These are phyloP conservation scores for Patella depressa DNA, from an alignment of 2,888 invertebrate genomes.

Conservation along the genomic window DNA sequence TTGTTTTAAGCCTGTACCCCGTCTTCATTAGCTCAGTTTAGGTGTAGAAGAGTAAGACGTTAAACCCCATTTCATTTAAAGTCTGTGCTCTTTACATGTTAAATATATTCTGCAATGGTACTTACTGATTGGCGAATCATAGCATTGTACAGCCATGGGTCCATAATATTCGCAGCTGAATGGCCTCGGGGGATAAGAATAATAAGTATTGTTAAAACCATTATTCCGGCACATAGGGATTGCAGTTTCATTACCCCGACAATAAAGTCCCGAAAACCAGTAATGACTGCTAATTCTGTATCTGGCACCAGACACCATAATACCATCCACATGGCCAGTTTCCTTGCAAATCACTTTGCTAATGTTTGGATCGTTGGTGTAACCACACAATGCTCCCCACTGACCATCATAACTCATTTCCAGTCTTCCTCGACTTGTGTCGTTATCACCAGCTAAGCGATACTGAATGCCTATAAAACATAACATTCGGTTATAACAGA, in stretches of 20 bases:
- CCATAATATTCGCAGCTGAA: constrained; percentile 21
- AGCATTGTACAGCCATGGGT: constrained; percentile 50
- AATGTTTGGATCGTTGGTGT: constrained; percentile 48
- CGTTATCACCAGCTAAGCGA: constrained; percentile 43
- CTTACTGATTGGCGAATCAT: constrained; percentile 14
- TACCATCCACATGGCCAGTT: constrained; percentile 36
- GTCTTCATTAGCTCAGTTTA: too few relatives aligned
- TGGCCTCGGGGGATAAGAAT: neutral
- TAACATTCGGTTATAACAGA: too few relatives aligned
- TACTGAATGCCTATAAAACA: constrained; percentile 38
- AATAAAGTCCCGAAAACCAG: constrained; percentile 49
- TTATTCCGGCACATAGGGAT: constrained; percentile 46
- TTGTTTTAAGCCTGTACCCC: too few relatives aligned
- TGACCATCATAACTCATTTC: constrained; percentile 52
- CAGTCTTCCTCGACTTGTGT: constrained; percentile 44
- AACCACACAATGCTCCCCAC: constrained; percentile 58
- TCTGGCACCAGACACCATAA: constrained; percentile 29
- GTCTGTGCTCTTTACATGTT: too few relatives aligned
- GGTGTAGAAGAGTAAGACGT: too few relatives aligned
- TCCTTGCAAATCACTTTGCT: constrained; percentile 53
- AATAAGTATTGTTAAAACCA: constrained; percentile 50
- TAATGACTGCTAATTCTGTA: constrained; percentile 43
- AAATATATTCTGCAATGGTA: too few relatives aligned
- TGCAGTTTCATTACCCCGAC: constrained; percentile 48
- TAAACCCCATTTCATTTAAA: too few relatives aligned